Percentiles rank a stretch among this genome's conserved stretches.
phyloP scores from a whole-genome alignment of 1,140 invertebrate genomes.

The Oreohelix idahoensis region DNA sequence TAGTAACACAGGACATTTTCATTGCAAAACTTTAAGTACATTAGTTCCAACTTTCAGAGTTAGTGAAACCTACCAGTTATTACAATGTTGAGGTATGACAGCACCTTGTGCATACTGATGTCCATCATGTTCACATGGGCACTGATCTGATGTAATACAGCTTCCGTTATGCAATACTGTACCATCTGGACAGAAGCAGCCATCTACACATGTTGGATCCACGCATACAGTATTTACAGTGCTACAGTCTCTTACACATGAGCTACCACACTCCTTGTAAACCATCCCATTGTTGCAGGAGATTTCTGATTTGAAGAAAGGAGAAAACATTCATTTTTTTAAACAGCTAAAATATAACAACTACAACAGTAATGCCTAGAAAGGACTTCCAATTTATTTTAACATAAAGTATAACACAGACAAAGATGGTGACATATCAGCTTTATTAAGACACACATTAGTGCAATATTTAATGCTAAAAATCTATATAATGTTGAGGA shows the following conservation, averaged over 20 bases:
- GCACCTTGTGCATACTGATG: slow-evolving; percentile 56
- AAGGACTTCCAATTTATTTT: background rate
- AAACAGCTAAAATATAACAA: background rate
- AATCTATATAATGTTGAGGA: too few relatives aligned
- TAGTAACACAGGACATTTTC: too few relatives aligned
- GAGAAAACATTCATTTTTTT: slow-evolving; percentile 12
- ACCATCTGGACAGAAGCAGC: slow-evolving; percentile 82
- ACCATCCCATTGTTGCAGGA: slow-evolving; percentile 82
- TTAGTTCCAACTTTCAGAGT: too few relatives aligned
- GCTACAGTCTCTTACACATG: slow-evolving; percentile 83
- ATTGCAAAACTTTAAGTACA: too few relatives aligned
- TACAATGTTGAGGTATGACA: slow-evolving; percentile 66
- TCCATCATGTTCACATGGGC: slow-evolving; percentile 65
- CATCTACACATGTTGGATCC: slow-evolving; percentile 83
- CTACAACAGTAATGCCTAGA: background rate
- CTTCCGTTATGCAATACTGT: slow-evolving; percentile 75
- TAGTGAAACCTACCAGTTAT: slow-evolving; percentile 65
- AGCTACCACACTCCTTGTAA: slow-evolving; percentile 85
- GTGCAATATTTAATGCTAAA: too few relatives aligned
- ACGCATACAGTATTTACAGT: slow-evolving; percentile 76
- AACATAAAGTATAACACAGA: too few relatives aligned
- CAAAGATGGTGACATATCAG: too few relatives aligned
- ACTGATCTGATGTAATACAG: slow-evolving; percentile 62
- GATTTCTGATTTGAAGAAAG: slow-evolving; percentile 31
- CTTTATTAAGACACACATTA: too few relatives aligned